phyloP scores from a whole-genome alignment of 2,797 vertebrate species.

The Anguilla marmorata region DNA sequence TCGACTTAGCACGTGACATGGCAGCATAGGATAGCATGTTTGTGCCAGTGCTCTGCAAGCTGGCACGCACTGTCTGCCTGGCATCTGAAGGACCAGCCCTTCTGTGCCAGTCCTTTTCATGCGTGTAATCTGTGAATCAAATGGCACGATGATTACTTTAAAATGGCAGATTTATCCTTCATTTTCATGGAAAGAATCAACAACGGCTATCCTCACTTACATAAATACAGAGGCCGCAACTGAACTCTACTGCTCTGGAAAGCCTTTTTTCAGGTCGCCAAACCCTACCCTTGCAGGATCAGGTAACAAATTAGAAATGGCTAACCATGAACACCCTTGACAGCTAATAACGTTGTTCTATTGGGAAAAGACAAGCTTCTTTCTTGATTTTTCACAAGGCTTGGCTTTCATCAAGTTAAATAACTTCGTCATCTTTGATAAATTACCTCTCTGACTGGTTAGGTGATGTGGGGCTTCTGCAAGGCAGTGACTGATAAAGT shows the following conservation, averaged over 20 bases:
- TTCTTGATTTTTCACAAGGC: no score
- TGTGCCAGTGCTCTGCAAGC: not conserved
- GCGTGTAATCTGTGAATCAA: not conserved
- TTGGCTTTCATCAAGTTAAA: no score
- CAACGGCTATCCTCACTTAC: not conserved
- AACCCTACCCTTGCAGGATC: no score
- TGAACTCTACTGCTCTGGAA: not conserved
- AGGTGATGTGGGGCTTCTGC: not conserved
- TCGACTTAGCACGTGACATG: not conserved
- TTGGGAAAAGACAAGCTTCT: no score
- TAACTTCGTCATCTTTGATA: no score
- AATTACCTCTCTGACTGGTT: not conserved
- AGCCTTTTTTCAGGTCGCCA: not conserved
- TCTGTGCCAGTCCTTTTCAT: not conserved
- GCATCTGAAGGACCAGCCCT: not conserved
- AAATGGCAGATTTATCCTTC: not conserved
- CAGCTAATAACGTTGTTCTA: no score
- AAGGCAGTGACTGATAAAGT: no score
- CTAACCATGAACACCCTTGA: no score
- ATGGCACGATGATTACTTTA: not conserved
- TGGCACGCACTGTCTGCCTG: not conserved
- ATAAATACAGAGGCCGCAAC: not conserved
- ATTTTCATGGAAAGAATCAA: not conserved
- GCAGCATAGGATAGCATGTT: not conserved
- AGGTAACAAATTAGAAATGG: no score